phyloP scores from a whole-genome alignment of 2,797 vertebrate species.

The Danionella dracula region DNA sequence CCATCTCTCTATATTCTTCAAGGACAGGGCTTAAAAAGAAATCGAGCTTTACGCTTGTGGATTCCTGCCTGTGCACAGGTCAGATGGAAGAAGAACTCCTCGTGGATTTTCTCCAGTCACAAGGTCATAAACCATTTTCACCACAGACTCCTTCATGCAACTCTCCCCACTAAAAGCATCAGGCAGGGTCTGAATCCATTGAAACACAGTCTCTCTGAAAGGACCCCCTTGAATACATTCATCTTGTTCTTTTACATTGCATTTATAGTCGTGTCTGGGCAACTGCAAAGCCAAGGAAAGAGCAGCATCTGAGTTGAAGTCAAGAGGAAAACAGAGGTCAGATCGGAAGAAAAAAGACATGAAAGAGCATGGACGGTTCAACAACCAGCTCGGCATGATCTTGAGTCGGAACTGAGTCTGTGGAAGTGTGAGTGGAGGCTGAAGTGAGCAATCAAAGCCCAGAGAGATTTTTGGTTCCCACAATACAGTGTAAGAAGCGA shows the following conservation, averaged over 20 bases:
- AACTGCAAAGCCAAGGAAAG: constrained; percentile 7
- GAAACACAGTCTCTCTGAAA: constrained; percentile 13
- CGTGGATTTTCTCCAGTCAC: background rate
- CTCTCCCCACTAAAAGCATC: constrained; percentile 5
- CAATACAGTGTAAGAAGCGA: constrained; percentile 30
- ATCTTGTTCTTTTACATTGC: constrained; percentile 7
- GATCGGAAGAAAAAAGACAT: constrained; percentile 10
- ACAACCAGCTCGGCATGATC: background rate
- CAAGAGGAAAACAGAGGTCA: constrained; percentile 12
- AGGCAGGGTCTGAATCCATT: constrained; percentile 16
- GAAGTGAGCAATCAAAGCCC: constrained; percentile 56
- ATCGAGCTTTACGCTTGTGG: constrained; percentile 62
- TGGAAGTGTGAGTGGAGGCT: constrained; percentile 45
- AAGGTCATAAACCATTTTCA: constrained; percentile 34
- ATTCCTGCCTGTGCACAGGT: constrained; percentile 51
- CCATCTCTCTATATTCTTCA: constrained; percentile 56
- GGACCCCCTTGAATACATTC: constrained; percentile 1
- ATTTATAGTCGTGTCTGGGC: constrained; percentile 8
- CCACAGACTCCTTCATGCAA: background rate
- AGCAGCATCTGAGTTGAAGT: background rate
- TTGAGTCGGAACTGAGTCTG: constrained; percentile 15
- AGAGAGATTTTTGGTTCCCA: constrained; percentile 41
- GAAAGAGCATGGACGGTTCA: constrained; percentile 12
- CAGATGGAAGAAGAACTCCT: constrained; percentile 29
- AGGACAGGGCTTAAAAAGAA: constrained; percentile 65